Conservation (phyloP, 1,140 invertebrate genomes). For the Samia ricini region DNA sequence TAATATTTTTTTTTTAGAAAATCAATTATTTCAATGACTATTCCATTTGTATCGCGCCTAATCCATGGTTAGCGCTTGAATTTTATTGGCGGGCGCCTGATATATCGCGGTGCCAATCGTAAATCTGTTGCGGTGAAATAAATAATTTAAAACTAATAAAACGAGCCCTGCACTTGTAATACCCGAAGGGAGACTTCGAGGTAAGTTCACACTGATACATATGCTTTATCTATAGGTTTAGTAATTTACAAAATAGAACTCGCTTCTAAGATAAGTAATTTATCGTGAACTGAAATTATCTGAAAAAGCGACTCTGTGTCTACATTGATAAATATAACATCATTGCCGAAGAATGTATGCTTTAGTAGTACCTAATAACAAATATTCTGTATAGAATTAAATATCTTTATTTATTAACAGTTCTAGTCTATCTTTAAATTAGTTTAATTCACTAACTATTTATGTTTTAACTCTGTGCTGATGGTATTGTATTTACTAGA, state of each 20-base stretch:
- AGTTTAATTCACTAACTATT: no score
- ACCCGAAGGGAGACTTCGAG: slow-evolving; percentile 3
- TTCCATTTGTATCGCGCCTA: slow-evolving; percentile 15
- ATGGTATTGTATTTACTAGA: no score
- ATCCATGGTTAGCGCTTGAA: slow-evolving; percentile 30
- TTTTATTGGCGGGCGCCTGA: slow-evolving; percentile 69
- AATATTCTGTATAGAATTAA: neutral
- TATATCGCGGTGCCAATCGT: slow-evolving; percentile 68
- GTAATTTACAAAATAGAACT: neutral
- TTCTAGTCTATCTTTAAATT: no score
- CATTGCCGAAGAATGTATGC: neutral
- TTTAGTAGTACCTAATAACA: neutral
- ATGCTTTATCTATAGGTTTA: neutral
- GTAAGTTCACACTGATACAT: slow-evolving; percentile 3
- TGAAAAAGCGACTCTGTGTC: neutral
- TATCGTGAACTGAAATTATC: neutral
- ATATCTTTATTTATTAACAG: no score
- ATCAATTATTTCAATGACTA: neutral
- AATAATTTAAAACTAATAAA: slow-evolving; percentile 76
- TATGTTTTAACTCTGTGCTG: no score
- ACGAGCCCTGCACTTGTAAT: slow-evolving; percentile 30
- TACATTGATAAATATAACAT: neutral
- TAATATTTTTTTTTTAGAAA: neutral
- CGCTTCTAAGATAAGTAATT: neutral
- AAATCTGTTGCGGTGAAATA: slow-evolving; percentile 70